phyloP scores from a whole-genome alignment of 2,888 invertebrate genomes.

The Hemaris fuciformis region DNA sequence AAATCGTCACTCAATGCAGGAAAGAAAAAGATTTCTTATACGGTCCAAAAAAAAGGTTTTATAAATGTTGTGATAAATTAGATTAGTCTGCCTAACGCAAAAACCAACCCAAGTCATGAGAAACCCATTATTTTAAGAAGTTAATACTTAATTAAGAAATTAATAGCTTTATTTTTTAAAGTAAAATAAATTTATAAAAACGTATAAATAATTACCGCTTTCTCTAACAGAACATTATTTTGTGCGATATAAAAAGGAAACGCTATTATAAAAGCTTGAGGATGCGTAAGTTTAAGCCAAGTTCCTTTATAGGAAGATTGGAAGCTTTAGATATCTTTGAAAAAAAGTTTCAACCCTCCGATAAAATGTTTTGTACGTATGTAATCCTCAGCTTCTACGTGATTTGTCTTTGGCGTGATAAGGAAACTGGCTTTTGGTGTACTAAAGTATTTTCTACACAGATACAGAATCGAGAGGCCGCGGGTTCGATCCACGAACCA shows the following conservation, averaged over 20 bases:
- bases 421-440: conserved; percentile 43
- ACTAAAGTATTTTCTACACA: conserved; percentile 28
- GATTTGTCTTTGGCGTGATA: conserved; percentile 68
- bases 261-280: conserved; percentile 48
- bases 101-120: too few species aligned
- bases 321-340: conserved; percentile 61
- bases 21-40: too few species aligned
- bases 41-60: too few species aligned
- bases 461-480: too few species aligned
- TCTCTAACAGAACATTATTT: conserved; percentile 24
- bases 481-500: too few species aligned
- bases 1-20: too few species aligned
- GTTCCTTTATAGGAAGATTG: conserved; percentile 62
- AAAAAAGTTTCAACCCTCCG: conserved; percentile 58
- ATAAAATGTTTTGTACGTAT: conserved; percentile 71
- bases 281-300: conserved; percentile 61
- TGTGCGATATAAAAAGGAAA: conserved; percentile 22
- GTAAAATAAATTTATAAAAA: background rate
- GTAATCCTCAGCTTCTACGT: conserved; percentile 67
- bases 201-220: background rate
- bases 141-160: too few species aligned
- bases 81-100: too few species aligned
- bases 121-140: too few species aligned
- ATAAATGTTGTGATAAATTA: too few species aligned
- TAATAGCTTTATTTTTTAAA: too few species aligned